phyloP scores from a whole-genome alignment of 2,113 vertebrate genomes.

The Saccopteryx bilineata region DNA sequence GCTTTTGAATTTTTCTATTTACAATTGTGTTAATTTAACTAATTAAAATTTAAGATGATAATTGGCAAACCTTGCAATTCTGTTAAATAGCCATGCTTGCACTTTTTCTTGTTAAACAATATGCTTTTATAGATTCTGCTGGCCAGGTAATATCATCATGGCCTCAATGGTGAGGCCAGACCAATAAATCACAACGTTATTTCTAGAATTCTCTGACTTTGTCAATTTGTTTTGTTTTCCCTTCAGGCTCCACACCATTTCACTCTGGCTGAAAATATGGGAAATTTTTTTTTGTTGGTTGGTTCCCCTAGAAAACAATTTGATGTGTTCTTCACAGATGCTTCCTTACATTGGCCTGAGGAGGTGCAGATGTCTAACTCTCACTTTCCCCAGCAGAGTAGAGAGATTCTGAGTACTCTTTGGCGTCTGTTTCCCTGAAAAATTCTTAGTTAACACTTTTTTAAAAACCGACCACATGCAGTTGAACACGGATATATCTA shows the following conservation, averaged over 20 bases:
- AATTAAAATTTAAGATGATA: conserved; percentile 9
- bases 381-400: conserved; percentile 17
- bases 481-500: neutral
- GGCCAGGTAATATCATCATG: neutral
- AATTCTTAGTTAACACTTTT: conserved; percentile 68
- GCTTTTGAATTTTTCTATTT: neutral
- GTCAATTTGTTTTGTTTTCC: conserved; percentile 59
- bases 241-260: conserved; percentile 48
- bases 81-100: neutral
- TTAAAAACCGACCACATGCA: neutral
- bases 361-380: conserved; percentile 73
- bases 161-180: neutral
- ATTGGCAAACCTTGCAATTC: neutral
- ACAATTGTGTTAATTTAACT: neutral
- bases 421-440: neutral
- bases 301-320: conserved; percentile 57
- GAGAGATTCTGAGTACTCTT: neutral
- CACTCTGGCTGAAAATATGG: conserved; percentile 37
- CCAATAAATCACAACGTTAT: neutral
- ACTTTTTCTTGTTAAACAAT: neutral
- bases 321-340: conserved; percentile 64
- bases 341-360: conserved; percentile 70
- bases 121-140: neutral
- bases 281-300: conserved; percentile 51
- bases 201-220: conserved; percentile 24